These are phyloP conservation scores for Hyposoter didymator DNA, from an alignment of 2,888 invertebrate genomes.

Conservation along the genomic window DNA sequence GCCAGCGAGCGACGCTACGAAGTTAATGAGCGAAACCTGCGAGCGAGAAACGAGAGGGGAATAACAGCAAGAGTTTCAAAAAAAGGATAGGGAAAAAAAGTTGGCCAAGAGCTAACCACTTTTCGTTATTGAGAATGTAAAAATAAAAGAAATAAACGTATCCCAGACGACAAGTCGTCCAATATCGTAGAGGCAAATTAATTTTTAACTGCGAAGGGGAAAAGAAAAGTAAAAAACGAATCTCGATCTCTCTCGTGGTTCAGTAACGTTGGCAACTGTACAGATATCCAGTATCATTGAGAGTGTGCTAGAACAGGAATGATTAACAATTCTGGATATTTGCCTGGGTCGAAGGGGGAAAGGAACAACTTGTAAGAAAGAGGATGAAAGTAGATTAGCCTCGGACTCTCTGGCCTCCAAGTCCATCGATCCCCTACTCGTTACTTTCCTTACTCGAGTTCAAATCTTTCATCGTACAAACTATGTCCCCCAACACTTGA, in stretches of 20 bases:
- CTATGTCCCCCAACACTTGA: background rate
- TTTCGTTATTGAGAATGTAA: constrained; percentile 23
- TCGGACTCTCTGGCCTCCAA: constrained; percentile 34
- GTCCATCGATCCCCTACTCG: constrained; percentile 31
- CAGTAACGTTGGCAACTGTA: constrained; percentile 14
- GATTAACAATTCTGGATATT: constrained; percentile 26
- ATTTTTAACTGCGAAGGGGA: background rate
- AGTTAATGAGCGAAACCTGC: constrained; percentile 98
- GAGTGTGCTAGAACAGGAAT: constrained; percentile 50
- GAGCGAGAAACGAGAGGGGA: constrained; percentile 84
- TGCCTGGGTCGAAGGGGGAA: background rate
- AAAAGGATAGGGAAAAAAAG: constrained; percentile 51
- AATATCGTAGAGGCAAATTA: constrained; percentile 19
- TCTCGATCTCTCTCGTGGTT: constrained; percentile 54
- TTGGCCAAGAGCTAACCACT: constrained; percentile 66
- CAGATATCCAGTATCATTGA: constrained; percentile 39
- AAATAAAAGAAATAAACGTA: constrained; percentile 29
- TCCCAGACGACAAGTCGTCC: background rate
- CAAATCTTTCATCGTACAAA: background rate
- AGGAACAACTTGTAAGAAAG: background rate
- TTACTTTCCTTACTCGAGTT: background rate
- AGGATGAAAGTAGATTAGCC: constrained; percentile 35
- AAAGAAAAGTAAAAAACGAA: background rate
- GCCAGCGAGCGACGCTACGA: constrained; percentile 97
- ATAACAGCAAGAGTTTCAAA: constrained; percentile 80